These are phyloP conservation scores for Caenorhabditis sp. DNA, from an alignment of 2,888 invertebrate species.

Conservation along the genomic window DNA sequence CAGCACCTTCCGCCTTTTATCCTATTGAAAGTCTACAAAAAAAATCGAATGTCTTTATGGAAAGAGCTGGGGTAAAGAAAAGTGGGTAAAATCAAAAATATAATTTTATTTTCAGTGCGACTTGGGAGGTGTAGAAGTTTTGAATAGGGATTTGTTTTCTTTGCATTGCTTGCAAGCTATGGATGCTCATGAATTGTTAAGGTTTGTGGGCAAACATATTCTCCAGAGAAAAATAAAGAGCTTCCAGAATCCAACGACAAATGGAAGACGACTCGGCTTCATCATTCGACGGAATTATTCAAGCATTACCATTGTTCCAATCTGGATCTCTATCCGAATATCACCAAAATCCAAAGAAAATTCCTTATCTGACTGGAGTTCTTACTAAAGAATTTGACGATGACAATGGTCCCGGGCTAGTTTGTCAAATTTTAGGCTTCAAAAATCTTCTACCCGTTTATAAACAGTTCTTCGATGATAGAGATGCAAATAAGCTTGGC, in stretches of 20 bases:
- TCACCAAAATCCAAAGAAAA: conserved; percentile 14
- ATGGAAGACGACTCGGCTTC: conserved; percentile 24
- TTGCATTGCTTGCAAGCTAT: conserved; percentile 28
- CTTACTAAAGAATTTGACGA: conserved; percentile 41
- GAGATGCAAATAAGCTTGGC: no score
- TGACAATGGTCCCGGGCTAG: background rate
- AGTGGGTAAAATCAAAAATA: no score
- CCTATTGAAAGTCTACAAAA: conserved; percentile 1
- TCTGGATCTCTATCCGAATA: conserved; percentile 15
- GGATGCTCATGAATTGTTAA: conserved; percentile 13
- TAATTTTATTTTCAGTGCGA: background rate
- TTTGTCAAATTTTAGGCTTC: conserved; percentile 19
- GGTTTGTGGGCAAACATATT: no score
- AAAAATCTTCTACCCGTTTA: no score
- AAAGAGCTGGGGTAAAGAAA: conserved; percentile 21
- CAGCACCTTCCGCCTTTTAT: conserved; percentile 5
- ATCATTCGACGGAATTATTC: conserved; percentile 8
- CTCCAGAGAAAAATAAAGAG: no score
- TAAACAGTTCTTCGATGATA: no score
- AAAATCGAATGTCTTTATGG: conserved; percentile 16
- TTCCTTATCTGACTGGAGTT: conserved; percentile 38
- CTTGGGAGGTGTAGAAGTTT: background rate
- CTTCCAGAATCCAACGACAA: conserved; percentile 30
- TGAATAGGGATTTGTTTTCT: conserved; percentile 8
- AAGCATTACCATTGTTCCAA: conserved; percentile 36